Conservation (phyloP, 2,888 invertebrate genomes). For the Fissipunctia ypsillon region DNA sequence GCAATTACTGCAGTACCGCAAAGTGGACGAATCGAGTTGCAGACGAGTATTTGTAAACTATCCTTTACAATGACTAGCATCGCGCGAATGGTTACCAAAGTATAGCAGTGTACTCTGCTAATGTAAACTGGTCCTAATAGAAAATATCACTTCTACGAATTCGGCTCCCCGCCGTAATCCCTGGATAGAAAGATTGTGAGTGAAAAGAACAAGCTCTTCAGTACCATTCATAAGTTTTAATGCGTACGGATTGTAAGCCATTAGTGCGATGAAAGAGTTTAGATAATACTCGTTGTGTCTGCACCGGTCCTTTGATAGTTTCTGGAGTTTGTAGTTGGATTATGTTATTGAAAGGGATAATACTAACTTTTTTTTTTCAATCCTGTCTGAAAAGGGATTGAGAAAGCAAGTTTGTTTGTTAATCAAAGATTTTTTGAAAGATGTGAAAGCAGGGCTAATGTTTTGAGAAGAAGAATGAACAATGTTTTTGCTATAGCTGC, state of each 20-base stretch:
- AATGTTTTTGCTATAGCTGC: background rate
- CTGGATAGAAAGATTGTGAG: constrained; percentile 25
- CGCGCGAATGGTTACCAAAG: background rate
- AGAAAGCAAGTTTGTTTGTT: background rate
- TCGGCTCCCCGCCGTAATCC: constrained; percentile 29
- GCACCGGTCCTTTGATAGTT: constrained; percentile 16
- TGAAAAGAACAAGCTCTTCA: constrained; percentile 37
- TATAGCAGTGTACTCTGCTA: constrained; percentile 18
- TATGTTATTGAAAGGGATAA: constrained; percentile 14
- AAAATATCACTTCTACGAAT: constrained; percentile 18
- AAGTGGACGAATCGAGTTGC: constrained; percentile 43
- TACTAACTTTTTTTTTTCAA: background rate
- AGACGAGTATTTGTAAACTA: constrained; percentile 40
- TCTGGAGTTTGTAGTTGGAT: constrained; percentile 15
- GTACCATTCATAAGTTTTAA: constrained; percentile 29
- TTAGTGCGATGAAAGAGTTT: constrained; percentile 33
- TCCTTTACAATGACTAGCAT: constrained; percentile 7
- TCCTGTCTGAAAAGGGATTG: background rate
- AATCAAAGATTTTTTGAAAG: background rate
- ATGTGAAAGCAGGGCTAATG: background rate
- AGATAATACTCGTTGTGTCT: constrained; percentile 17
- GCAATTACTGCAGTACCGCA: constrained; percentile 45
- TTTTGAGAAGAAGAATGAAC: background rate
- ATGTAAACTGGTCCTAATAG: background rate
- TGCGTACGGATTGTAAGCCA: constrained; percentile 5